Base-by-base conservation (phyloP, 2,113 vertebrate genomes). In the Cygnus atratus region DNA sequence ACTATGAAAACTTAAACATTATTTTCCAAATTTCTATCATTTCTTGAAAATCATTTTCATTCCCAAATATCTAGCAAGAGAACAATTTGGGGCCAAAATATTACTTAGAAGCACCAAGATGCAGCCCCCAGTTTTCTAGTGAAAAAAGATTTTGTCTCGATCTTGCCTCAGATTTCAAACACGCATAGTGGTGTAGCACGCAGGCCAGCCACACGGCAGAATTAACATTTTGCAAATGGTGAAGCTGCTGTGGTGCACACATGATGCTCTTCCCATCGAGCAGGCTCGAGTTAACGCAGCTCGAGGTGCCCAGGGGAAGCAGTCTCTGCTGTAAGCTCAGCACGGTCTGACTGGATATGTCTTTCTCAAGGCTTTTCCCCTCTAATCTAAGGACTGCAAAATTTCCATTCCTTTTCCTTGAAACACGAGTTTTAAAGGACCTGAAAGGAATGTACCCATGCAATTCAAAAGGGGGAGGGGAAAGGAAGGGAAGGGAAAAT, bases 281-380 rank as follows among this genome's bases (percentile, higher is more conserved):
- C 33, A 72, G 26, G 31, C 14, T 37, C n/a, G 35, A 68, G 29
- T 21, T 21, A 84, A 74, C 0, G 0, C 0, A 1, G 58, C 31
- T 88, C 39, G 58, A 85, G 33, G 58, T 50, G 43, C 63, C 80
- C 46, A n/a, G 24, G 37, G 12, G n/a, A 71, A 80, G 50, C 13
- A 86, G n/a, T 1, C 5, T 73, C 58, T 88, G 70, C 63, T 28
- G 14, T 17, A 83, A 48, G 16, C 50, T 83, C 50, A 55, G 39
- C 18, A 4, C 2, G 8, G 18, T 54, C 29, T 65, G 11, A 44
- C 88, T 66, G 35, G 50, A 48, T 80, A 28, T 1, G 11, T 58
- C 50, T 74, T 87, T 73, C 72, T 86, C 41, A 80, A 77, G 80
- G 41, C 11, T 93, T 39, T 86, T 21, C 50, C 72, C 41, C 50